Percentiles rank a stretch among this genome's conserved stretches.
phyloP scores from a whole-genome alignment of 2,888 invertebrate species.

The Siphlonurus alternatus region DNA sequence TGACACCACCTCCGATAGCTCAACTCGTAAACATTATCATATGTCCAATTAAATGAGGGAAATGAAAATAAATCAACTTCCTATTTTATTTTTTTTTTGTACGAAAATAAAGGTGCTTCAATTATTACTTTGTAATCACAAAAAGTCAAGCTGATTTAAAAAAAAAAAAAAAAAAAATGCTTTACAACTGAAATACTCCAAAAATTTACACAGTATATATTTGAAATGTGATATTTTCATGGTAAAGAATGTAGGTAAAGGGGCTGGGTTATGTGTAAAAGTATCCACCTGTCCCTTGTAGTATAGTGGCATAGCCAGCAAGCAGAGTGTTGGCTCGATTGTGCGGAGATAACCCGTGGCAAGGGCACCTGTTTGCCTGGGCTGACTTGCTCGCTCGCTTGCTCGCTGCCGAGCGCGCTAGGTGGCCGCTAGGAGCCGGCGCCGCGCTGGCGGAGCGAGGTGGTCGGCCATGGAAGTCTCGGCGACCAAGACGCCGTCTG shows the following conservation, averaged over 20 bases:
- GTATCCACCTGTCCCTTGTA: neutral
- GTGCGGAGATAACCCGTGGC: neutral
- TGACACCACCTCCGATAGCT: too few relatives aligned
- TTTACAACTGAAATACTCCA: too few relatives aligned
- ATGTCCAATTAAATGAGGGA: too few relatives aligned
- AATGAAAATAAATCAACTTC: too few relatives aligned
- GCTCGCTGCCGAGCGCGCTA: neutral
- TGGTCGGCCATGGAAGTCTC: neutral
- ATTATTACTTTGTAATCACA: too few relatives aligned
- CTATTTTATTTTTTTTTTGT: too few relatives aligned
- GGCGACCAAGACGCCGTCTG: neutral
- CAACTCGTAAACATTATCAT: too few relatives aligned
- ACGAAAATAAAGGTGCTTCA: too few relatives aligned
- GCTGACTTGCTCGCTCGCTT: neutral
- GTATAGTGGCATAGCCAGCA: too few relatives aligned
- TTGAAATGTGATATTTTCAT: neutral
- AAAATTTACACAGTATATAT: neutral
- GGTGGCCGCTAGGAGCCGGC: neutral
- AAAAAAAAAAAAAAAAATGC: too few relatives aligned
- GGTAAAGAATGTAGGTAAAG: neutral
- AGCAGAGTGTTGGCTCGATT: too few relatives aligned
- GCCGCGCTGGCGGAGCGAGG: neutral
- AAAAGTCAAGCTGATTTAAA: too few relatives aligned
- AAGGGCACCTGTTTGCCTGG: neutral
- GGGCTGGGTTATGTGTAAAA: neutral